A percentile compares a stretch with the other conserved stretches of the same genome.
These are phyloP conservation scores for Tamandua tetradactyla DNA, from an alignment of 2,797 vertebrate species.

Conservation along the genomic window DNA sequence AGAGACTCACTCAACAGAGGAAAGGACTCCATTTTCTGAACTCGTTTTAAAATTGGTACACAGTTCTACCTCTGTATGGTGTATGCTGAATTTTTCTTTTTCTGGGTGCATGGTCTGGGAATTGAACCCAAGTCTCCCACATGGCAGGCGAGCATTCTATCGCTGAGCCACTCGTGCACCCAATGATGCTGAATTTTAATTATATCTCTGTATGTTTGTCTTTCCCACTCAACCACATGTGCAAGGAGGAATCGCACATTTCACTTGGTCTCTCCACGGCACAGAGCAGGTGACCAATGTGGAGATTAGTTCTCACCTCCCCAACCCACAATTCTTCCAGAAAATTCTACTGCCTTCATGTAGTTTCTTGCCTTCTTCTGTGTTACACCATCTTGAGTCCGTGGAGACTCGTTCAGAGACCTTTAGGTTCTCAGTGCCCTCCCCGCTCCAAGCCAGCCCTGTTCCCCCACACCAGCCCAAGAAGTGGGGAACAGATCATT, in stretches of 20 bases:
- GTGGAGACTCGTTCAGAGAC: background rate
- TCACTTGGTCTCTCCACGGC: background rate
- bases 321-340: background rate
- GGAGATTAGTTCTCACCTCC: too few species aligned
- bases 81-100: too few species aligned
- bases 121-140: too few species aligned
- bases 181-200: too few species aligned
- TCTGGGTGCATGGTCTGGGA: too few species aligned
- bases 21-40: background rate
- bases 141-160: too few species aligned
- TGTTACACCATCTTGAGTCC: accelerated
- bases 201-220: background rate
- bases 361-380: background rate
- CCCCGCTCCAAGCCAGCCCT: too few species aligned
- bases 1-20: background rate
- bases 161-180: too few species aligned
- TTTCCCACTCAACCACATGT: accelerated
- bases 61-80: too few species aligned
- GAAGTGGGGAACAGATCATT: background rate
- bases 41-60: too few species aligned
- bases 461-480: background rate
- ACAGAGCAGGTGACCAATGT: accelerated
- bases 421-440: background rate
- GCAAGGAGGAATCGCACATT: background rate
- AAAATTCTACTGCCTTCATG: background rate